Base-by-base conservation (phyloP, 1,140 invertebrate species). In the Tetramorium simillimum region DNA sequence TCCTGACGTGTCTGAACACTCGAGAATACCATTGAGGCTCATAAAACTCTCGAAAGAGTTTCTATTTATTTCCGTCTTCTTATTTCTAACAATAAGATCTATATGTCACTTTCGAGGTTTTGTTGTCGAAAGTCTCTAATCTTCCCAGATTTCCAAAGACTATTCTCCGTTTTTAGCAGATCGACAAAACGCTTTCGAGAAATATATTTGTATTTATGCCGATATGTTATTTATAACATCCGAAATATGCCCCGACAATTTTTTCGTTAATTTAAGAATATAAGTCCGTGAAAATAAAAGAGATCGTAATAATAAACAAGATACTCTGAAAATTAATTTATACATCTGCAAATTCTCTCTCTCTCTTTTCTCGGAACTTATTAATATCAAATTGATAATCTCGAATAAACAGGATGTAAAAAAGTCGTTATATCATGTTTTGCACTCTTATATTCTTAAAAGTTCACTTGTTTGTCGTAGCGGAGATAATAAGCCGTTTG, bases 41-140 rank as follows among this genome's bases (percentile, higher is more conserved):
- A 12, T 82, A 75, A 84, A 82, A 37, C 24, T 73, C 18, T 73
- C 24, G 53, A 84, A 37, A 21, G 12, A 80, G 12, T 56, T 33
- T 33, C 33, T 33, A 33, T 33, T 81, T 21, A 56, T 62, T 60
- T 73, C 53, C 37, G 18, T 14, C 51, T 56, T 14, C n/a, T 28
- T 73, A 7, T 21, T 72, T 80, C 7, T 7, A 28, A 28, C 24
- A 28, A 28, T 28, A 1, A 49, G 18, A 4, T 33, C 51, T 53
- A 24, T 4, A 5, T 2, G 10, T 5, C 3, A 18, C 12, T 75
- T 75, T 9, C 18, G 46, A 56, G 12, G 6, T 16, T 18, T 69
- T 7, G 18, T 53, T 56, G 10, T 58, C 6, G 46, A 43, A 70
- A 21, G 24, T 40, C 7, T 10, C 16, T 78, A 77, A 77, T 56